Conservation (phyloP, 2,797 vertebrate species). For the Macrochelys suwanniensis region DNA sequence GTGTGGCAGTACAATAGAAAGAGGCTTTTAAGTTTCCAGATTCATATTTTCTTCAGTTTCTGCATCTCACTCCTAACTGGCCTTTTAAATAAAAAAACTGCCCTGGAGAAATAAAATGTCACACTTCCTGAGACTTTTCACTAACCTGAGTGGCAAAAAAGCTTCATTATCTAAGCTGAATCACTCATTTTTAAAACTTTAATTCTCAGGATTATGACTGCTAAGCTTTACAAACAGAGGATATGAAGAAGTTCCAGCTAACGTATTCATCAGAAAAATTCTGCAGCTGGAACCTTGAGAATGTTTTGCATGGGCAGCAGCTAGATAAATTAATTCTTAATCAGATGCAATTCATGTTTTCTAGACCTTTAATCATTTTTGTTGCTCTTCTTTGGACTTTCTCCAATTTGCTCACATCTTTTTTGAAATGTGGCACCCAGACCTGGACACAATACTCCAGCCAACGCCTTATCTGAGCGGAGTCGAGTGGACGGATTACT, state of each 20-base stretch:
- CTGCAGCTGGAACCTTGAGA: not conserved
- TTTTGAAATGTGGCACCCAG: not conserved
- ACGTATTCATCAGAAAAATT: slow-evolving; percentile 2
- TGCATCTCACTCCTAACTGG: slow-evolving; percentile 48
- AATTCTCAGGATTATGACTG: slow-evolving; percentile 39
- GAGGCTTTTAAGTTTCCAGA: not conserved
- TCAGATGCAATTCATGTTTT: not conserved
- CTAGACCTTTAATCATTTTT: too few relatives aligned
- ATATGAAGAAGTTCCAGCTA: not conserved
- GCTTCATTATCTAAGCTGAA: slow-evolving; percentile 31
- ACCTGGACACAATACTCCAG: not conserved
- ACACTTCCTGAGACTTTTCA: slow-evolving; percentile 39
- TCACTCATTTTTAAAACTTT: slow-evolving; percentile 46
- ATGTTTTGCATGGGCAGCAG: slow-evolving; percentile 37
- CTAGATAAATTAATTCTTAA: slow-evolving; percentile 18
- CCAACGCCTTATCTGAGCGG: not conserved
- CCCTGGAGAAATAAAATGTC: slow-evolving; percentile 42
- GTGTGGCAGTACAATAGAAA: not conserved
- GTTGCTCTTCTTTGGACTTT: not conserved
- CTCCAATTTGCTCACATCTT: not conserved
- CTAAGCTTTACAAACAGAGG: not conserved
- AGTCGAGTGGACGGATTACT: not conserved
- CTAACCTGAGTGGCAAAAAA: slow-evolving; percentile 10
- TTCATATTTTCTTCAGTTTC: not conserved
- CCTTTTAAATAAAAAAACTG: slow-evolving; percentile 37